Evolutionary conservation across 2,888 invertebrate genomes (phyloP).

Genomic region (Cerastis leucographa): DNA sequence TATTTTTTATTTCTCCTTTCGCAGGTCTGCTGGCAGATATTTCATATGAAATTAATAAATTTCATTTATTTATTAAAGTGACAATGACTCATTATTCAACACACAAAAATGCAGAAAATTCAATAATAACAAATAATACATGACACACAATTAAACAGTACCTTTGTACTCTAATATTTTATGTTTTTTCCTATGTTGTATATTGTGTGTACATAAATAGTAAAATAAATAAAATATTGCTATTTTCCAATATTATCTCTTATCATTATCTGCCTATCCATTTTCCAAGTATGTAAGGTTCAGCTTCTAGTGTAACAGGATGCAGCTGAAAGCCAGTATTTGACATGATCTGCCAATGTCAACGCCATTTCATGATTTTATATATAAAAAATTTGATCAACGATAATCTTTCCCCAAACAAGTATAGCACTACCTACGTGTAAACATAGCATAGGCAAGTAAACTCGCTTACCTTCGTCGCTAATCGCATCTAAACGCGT

Average conservation of each 20-base stretch:
- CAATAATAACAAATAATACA: too few species aligned
- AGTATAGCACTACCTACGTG: neutral
- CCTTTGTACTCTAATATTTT: too few species aligned
- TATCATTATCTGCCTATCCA: neutral
- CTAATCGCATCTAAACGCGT: conserved; percentile 39
- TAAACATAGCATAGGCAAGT: neutral
- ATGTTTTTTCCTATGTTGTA: too few species aligned
- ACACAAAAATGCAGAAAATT: too few species aligned
- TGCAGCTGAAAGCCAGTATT: neutral
- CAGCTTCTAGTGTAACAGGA: neutral
- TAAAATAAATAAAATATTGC: too few species aligned
- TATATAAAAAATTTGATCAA: neutral
- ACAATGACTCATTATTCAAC: too few species aligned
- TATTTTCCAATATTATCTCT: neutral
- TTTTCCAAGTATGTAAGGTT: neutral
- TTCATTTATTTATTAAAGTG: too few species aligned
- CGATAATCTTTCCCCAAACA: neutral
- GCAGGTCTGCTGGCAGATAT: too few species aligned
- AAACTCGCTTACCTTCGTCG: conserved; percentile 11
- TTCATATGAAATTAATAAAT: too few species aligned
- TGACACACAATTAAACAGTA: too few species aligned
- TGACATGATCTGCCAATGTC: neutral
- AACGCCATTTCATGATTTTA: neutral
- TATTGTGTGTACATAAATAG: too few species aligned
- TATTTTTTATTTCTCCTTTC: too few species aligned